Percentiles rank a stretch among this genome's conserved stretches.
Conservation (phyloP, 2,113 vertebrate genomes). For the Neoarius graeffei region DNA sequence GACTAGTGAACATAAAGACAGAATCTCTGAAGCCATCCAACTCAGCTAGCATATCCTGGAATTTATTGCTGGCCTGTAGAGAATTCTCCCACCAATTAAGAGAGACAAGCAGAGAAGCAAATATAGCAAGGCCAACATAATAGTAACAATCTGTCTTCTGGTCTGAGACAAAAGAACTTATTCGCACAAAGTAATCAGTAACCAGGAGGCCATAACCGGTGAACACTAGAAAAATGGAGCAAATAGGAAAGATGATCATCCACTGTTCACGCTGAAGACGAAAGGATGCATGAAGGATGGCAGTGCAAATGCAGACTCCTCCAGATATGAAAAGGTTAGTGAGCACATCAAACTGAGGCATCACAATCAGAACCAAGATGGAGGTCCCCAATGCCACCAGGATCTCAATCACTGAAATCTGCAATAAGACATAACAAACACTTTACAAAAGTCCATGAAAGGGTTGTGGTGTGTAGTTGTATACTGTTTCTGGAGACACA, state of each 20-base stretch:
- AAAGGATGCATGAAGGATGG: conserved; percentile 68
- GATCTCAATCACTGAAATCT: conserved; percentile 72
- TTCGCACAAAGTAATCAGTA: conserved; percentile 69
- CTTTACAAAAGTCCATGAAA: not conserved
- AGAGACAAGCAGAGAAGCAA: conserved; percentile 69
- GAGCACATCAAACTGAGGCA: conserved; percentile 78
- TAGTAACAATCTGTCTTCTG: conserved; percentile 23
- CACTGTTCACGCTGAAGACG: conserved; percentile 66
- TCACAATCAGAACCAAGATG: conserved; percentile 72
- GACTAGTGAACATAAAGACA: conserved; percentile 70
- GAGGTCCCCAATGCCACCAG: conserved; percentile 74
- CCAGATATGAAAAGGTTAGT: conserved; percentile 77
- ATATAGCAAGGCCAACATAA: conserved; percentile 69
- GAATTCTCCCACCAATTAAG: conserved; percentile 80
- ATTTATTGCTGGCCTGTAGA: conserved; percentile 67
- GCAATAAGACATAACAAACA: not conserved
- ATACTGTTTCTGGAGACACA: not conserved
- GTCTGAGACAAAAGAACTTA: conserved; percentile 49
- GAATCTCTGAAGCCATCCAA: conserved; percentile 71
- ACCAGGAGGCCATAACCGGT: conserved; percentile 70
- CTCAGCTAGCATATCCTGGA: conserved; percentile 64
- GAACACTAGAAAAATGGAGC: conserved; percentile 68
- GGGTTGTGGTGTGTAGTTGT: not conserved
- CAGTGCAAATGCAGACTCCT: conserved; percentile 72
- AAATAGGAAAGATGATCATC: conserved; percentile 75